A percentile compares a stretch with the other conserved stretches of the same genome.
phyloP scores from a whole-genome alignment of 2,113 vertebrate species.

The Corythornis madagascariensis region DNA sequence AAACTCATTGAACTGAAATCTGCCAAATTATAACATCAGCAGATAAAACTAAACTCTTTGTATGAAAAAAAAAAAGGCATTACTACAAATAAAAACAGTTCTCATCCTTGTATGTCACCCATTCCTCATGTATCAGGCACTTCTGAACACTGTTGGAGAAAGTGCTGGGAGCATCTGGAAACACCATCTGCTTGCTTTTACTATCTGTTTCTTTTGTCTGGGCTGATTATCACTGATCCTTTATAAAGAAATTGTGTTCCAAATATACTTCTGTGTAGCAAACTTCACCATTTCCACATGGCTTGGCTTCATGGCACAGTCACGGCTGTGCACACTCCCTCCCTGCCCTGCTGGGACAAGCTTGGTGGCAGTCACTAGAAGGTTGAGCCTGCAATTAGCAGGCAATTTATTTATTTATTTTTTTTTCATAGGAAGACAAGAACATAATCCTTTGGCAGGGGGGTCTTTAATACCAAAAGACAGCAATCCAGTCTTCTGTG shows the following conservation, averaged over 20 bases:
- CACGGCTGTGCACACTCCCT: background rate
- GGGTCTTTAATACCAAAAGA: background rate
- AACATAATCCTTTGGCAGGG: background rate
- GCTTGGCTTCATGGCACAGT: background rate
- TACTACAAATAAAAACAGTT: conserved; percentile 8
- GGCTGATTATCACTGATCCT: background rate
- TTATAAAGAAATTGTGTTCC: background rate
- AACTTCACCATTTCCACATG: background rate
- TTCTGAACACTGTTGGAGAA: background rate
- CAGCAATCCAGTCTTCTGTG: background rate
- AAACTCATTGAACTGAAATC: background rate
- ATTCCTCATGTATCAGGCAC: background rate
- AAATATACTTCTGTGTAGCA: background rate
- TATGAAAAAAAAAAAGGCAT: background rate
- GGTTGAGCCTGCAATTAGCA: fast-evolving
- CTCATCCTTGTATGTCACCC: background rate
- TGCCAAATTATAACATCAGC: background rate
- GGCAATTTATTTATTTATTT: background rate
- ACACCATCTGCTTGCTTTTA: background rate
- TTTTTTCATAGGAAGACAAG: background rate
- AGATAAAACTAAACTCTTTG: background rate
- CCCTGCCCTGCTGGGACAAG: background rate
- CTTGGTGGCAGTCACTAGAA: fast-evolving
- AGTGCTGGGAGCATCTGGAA: background rate
- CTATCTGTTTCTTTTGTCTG: background rate